Conservation (phyloP, 2,113 vertebrate genomes). For the Haliaeetus leucogaster region DNA sequence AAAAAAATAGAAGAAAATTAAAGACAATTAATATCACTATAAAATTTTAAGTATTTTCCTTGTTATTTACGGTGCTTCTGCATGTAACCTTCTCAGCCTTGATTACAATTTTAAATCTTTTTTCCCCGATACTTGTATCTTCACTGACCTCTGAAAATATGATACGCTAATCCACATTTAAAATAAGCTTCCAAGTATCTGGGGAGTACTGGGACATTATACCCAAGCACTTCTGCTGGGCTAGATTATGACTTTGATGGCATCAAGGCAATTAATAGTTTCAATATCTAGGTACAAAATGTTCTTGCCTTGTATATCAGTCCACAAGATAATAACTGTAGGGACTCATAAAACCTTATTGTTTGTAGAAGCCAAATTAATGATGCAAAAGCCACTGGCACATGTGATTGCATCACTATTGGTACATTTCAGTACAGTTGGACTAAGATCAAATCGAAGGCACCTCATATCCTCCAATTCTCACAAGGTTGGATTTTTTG, state of each 20-base stretch:
- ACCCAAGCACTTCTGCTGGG: neutral
- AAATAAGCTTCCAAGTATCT: neutral
- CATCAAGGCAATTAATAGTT: constrained; percentile 42
- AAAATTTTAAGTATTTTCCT: neutral
- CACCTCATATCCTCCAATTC: neutral
- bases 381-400: constrained; percentile 8
- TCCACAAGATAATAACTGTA: constrained; percentile 1
- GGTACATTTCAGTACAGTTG: neutral
- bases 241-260: constrained; percentile 23
- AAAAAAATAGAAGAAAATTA: neutral
- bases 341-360: constrained; percentile 25
- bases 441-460: neutral
- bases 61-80: neutral
- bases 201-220: neutral
- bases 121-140: neutral
- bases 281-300: constrained; percentile 42
- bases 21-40: neutral
- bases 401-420: neutral
- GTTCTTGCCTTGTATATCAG: neutral
- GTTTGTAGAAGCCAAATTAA: constrained; percentile 10
- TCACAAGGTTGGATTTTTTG: neutral
- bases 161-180: neutral
- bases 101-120: constrained; percentile 18
- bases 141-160: neutral
- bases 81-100: neutral